Evolutionary conservation across 2,888 invertebrate species (phyloP).

Genomic region (Busseola fusca): DNA sequence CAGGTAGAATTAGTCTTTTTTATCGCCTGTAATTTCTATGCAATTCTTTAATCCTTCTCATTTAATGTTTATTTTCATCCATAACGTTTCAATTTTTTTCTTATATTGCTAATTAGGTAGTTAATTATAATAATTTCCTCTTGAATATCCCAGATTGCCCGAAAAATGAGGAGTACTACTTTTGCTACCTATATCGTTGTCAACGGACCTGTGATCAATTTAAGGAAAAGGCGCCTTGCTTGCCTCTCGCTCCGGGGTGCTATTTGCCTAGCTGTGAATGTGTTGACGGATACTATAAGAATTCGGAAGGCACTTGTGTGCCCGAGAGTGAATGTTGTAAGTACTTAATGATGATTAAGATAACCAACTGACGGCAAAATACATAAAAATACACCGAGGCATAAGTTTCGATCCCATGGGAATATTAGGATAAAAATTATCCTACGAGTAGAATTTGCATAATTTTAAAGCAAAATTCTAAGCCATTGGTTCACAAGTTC

Average conservation of each 20-base stretch:
- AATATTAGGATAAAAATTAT: too few relatives aligned
- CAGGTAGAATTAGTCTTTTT: too few relatives aligned
- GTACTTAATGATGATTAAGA: not conserved
- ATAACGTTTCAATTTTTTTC: not conserved
- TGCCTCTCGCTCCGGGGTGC: constrained; percentile 6
- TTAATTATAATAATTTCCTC: not conserved
- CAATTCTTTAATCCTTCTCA: not conserved
- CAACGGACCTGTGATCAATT: constrained; percentile 11
- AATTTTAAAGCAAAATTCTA: too few relatives aligned
- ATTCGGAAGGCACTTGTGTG: constrained; percentile 9
- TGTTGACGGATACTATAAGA: constrained; percentile 8
- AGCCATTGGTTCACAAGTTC: too few relatives aligned
- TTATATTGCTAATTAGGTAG: not conserved
- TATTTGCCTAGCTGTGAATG: constrained; percentile 14
- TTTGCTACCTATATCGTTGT: constrained; percentile 8
- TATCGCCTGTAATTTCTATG: not conserved
- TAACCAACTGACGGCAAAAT: too few relatives aligned
- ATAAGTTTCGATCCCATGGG: too few relatives aligned
- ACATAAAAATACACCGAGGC: too few relatives aligned
- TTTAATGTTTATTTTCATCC: not conserved
- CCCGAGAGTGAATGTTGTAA: constrained; percentile 19
- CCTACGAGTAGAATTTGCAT: too few relatives aligned
- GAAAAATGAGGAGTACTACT: constrained; percentile 18
- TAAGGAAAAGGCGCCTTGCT: not conserved
- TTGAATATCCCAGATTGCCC: not conserved